Evolutionary conservation across 2,888 invertebrate genomes (phyloP).

Genomic region (Geotrupes spiniger): DNA sequence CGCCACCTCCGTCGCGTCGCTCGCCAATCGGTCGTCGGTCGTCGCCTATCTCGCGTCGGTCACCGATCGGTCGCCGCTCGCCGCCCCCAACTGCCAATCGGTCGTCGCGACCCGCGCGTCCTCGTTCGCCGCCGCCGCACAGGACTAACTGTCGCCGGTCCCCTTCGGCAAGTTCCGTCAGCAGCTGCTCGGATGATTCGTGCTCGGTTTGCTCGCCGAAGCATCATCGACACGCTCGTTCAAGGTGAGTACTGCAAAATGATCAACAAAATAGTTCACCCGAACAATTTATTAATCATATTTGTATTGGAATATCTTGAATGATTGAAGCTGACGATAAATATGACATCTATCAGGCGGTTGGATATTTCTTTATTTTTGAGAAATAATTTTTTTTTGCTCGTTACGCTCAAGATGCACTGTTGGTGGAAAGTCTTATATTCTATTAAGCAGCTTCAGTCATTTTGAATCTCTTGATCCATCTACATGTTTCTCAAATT

Average conservation of each 20-base stretch:
- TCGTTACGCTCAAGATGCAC: no score
- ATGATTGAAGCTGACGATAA: no score
- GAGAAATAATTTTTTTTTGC: no score
- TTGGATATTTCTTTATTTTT: no score
- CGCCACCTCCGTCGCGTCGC: slow-evolving; percentile 38
- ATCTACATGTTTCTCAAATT: no score
- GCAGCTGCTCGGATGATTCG: slow-evolving; percentile 80
- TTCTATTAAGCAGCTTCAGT: no score
- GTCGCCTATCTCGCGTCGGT: slow-evolving; percentile 31
- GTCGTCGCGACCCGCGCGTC: slow-evolving; percentile 33
- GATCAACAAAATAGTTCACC: no score
- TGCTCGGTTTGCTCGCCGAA: slow-evolving; percentile 80
- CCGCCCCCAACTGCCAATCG: slow-evolving; percentile 32
- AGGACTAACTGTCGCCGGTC: slow-evolving; percentile 52
- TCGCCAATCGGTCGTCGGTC: slow-evolving; percentile 32
- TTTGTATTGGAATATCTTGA: no score
- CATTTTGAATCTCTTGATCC: no score
- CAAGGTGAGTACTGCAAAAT: slow-evolving; percentile 43
- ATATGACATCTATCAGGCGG: no score
- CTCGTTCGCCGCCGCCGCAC: slow-evolving; percentile 44
- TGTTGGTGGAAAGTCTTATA: no score
- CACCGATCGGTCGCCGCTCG: slow-evolving; percentile 36
- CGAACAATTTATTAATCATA: no score
- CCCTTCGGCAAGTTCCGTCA: slow-evolving; percentile 71
- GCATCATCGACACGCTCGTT: slow-evolving; percentile 44